Evolutionary conservation across 2,797 vertebrate species (phyloP).

Genomic region (Hippoglossus hippoglossus): DNA sequence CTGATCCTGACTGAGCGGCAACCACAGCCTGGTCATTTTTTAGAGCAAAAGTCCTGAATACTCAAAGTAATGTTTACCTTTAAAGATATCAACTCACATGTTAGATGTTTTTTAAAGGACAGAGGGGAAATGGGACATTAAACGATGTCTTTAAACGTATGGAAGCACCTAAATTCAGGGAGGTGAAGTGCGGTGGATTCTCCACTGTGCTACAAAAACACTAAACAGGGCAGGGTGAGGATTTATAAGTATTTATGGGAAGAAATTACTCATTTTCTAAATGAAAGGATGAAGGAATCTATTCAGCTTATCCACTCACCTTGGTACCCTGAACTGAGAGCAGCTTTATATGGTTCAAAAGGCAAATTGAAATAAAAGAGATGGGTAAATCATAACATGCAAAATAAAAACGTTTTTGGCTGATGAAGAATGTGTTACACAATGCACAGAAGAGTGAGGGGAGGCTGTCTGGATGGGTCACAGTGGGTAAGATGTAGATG

Average conservation of each 20-base stretch:
- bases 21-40: too few species aligned
- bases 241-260: not conserved
- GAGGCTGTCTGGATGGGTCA: not conserved
- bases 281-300: constrained; percentile 8
- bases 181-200: too few species aligned
- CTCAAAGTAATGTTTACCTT: too few species aligned
- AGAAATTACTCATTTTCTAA: constrained; percentile 5
- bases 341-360: constrained; percentile 80
- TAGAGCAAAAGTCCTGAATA: too few species aligned
- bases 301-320: constrained; percentile 63
- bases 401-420: constrained; percentile 46
- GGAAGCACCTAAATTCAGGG: too few species aligned
- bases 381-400: constrained; percentile 72
- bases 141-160: too few species aligned
- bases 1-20: too few species aligned
- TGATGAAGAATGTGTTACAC: constrained; percentile 25
- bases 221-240: not conserved
- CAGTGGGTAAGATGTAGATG: not conserved
- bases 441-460: not conserved
- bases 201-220: not conserved
- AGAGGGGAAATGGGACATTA: too few species aligned
- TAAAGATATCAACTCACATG: too few species aligned
- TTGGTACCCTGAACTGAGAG: constrained; percentile 79
- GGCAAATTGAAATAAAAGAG: constrained; percentile 75
- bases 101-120: too few species aligned